Evolutionary conservation across 2,797 vertebrate genomes (phyloP), one percentile per base, ranked within the genome.

Genomic region (Hemitrygon akajei): DNA sequence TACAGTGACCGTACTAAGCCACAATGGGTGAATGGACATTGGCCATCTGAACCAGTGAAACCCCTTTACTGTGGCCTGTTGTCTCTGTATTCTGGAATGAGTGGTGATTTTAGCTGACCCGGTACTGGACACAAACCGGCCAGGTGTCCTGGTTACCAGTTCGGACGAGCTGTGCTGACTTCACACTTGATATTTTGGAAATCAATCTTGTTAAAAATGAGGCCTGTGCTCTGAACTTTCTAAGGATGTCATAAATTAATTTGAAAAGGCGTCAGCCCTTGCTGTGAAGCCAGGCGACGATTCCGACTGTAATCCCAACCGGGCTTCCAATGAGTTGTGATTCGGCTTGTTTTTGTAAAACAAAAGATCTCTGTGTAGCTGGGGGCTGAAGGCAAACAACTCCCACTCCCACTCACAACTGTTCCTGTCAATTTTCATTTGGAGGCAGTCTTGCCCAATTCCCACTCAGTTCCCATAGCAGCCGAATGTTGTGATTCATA

Each of bases 361-460:
- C 91, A 93, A 93, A 75, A 93, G 91, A 93, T 93, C 71, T 76
- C 66, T 93, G 91, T 93, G 91, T 93, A 76, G 71, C 91, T 30
- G 91, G 91, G 56, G 40, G 69, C 91, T n/a, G 22, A 69, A 89
- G 37, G 47, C 91, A 56, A 75, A n/a, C 71, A 73, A 86, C 91
- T 93, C 91, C 69, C 40, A 75, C 91, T 75, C 91, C 47, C 91
- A 93, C 40, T 93, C 71, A 47, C 91, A 93, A 73, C 91, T 93
- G 91, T 93, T 93, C 40, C 69, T 75, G 91, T 93, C 91, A 93
- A 75, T 93, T 93, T 93, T 93, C 69, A 93, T 75, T 93, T 76
- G 69, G 71, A 76, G 91, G 37, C 91, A 76, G 71, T 27, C 71
- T 93, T 93, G 37, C 27, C 91, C 40, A 30, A 93, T 93, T 93